Evolutionary conservation across 2,888 invertebrate species (phyloP), one percentile per base, ranked within the genome.

Genomic region (Lasioglossum oenotherae): DNA sequence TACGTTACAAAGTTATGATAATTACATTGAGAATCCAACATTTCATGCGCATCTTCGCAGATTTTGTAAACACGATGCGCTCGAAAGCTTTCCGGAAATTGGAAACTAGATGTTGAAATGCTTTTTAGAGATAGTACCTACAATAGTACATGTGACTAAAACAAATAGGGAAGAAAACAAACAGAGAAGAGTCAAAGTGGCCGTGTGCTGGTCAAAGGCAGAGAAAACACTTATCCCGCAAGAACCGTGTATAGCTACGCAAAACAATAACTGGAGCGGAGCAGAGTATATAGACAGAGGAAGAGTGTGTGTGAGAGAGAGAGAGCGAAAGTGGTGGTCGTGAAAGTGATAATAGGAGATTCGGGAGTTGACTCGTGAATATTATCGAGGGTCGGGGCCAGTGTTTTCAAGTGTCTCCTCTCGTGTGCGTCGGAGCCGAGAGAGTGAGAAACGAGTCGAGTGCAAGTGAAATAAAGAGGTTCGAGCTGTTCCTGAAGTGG

Each of bases 301-400:
- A 19, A 2, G 19, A 5, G 31, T 31, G 2, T 31, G 31, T 31
- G 31, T 31, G 31, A 1, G 31, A 1, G 19, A 19, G 6, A 10
- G n/a, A n/a, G 10, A 23, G n/a, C 10, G 53, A n/a, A 10, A 10
- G 53, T 8, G 14, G 60, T 6, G 16, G 31, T 27, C 60, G 60
- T 27, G 60, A 31, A 60, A 60, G 60, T 60, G 60, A 60, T 60
- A 60, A 60, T 31, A 31, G 60, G 27, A 60, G 27, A 60, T 60
- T 60, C 60, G 27, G 23, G 27, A 27, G 10, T 12, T n/a, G 57
- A 27, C 57, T 60, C 60, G 60, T 27, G 27, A n/a, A 60, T 60
- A 60, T 60, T 60, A 60, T 60, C 60, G 60, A 60, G 60, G 60
- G 60, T 16, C 60, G 27, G 31, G 60, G n/a, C 60, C 60, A 31